A percentile compares a stretch with the other conserved stretches of the same genome.
phyloP scores from a whole-genome alignment of 2,888 invertebrate species.

The Muschampia plurimacula region DNA sequence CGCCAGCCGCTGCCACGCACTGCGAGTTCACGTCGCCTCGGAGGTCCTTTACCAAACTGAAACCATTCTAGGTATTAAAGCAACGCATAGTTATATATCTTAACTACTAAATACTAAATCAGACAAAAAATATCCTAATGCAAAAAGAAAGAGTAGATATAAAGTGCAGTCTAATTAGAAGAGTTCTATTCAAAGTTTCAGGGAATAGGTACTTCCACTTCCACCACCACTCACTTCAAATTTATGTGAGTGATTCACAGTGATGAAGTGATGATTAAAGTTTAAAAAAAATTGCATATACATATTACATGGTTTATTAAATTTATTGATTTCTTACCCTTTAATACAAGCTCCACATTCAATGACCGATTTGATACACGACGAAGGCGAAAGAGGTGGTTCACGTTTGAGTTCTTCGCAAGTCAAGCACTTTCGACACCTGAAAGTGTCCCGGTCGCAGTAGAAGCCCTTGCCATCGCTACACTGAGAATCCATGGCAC shows the following conservation, averaged over 20 bases:
- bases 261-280: too few relatives aligned
- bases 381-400: slow-evolving; percentile 45
- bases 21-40: slow-evolving; percentile 54
- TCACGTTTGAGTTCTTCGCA: slow-evolving; percentile 63
- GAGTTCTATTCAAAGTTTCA: too few relatives aligned
- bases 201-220: too few relatives aligned
- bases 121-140: too few relatives aligned
- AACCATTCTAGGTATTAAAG: background rate
- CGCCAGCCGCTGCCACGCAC: slow-evolving; percentile 55
- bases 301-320: background rate
- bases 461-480: slow-evolving; percentile 50
- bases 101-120: too few relatives aligned
- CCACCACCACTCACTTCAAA: too few relatives aligned
- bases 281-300: too few relatives aligned
- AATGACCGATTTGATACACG: slow-evolving; percentile 61
- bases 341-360: slow-evolving; percentile 66
- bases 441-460: slow-evolving; percentile 53
- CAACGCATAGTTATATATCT: too few relatives aligned
- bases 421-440: slow-evolving; percentile 61
- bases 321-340: slow-evolving; percentile 52
- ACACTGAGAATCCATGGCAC: slow-evolving; percentile 58
- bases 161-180: too few relatives aligned
- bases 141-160: too few relatives aligned
- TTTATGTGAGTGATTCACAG: too few relatives aligned
- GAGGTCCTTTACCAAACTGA: slow-evolving; percentile 55